These are phyloP conservation scores for Myoxocephalus aenaeus DNA, from an alignment of 2,797 vertebrate species.

Conservation along the genomic window DNA sequence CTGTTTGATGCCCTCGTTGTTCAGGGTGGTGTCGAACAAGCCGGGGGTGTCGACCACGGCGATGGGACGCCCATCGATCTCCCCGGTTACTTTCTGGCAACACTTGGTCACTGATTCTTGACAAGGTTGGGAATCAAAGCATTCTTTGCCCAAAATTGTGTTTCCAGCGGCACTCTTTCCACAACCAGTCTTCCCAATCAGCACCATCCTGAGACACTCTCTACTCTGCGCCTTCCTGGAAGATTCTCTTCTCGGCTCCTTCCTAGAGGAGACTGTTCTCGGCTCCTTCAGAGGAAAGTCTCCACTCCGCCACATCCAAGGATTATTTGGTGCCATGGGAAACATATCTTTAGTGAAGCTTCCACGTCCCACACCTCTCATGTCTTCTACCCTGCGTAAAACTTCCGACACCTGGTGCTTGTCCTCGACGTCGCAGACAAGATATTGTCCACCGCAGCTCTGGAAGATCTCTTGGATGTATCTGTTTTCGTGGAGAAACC, in stretches of 20 bases:
- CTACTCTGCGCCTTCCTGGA: neutral
- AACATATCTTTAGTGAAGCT: conserved; percentile 32
- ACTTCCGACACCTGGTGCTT: conserved; percentile 34
- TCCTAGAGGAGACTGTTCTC: too few species aligned
- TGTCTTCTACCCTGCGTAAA: conserved; percentile 17
- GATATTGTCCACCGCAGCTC: neutral
- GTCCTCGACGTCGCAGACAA: neutral
- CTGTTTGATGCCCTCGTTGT: neutral
- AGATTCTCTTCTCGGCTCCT: too few species aligned
- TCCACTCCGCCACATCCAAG: too few species aligned
- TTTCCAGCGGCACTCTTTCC: conserved; percentile 64
- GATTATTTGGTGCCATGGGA: neutral
- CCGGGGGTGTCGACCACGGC: conserved; percentile 52
- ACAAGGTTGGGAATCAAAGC: neutral
- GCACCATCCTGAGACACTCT: conserved; percentile 45
- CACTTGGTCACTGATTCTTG: conserved; percentile 17
- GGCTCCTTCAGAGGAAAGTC: too few species aligned
- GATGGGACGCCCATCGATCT: conserved; percentile 5
- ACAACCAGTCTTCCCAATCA: conserved; percentile 54
- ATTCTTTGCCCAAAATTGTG: conserved; percentile 36
- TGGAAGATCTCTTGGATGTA: conserved; percentile 14
- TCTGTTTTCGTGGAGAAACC: neutral
- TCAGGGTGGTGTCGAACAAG: conserved; percentile 43
- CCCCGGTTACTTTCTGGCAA: conserved; percentile 32
- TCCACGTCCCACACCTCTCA: neutral